Evolutionary conservation across 2,797 vertebrate genomes (phyloP).

Genomic region (Pseudomugil gertrudae): DNA sequence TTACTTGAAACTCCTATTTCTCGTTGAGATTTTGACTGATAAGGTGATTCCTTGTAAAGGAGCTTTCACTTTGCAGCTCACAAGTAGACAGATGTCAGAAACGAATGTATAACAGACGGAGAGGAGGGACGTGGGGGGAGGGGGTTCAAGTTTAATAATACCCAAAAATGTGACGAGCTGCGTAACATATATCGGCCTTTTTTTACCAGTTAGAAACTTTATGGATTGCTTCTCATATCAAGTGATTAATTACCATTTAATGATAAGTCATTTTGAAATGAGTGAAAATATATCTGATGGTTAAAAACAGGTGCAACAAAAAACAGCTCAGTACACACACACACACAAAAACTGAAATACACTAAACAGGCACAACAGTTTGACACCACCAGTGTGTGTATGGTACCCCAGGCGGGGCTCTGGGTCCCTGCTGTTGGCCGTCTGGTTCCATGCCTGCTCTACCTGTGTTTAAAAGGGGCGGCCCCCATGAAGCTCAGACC

Average conservation of each 20-base stretch:
- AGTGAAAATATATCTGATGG: neutral
- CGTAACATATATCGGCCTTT: slow-evolving; percentile 28
- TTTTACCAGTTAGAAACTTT: neutral
- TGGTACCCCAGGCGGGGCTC: slow-evolving; percentile 61
- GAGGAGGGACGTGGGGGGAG: slow-evolving; percentile 45
- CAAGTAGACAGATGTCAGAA: slow-evolving; percentile 82
- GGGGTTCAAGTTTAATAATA: slow-evolving; percentile 75
- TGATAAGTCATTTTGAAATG: neutral
- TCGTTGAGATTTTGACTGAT: slow-evolving; percentile 27
- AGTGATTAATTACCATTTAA: neutral
- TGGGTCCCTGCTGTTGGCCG: slow-evolving; percentile 76
- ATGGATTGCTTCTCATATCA: fast-evolving
- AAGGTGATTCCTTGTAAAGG: slow-evolving; percentile 50
- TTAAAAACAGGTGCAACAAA: slow-evolving; percentile 25
- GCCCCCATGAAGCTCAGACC: slow-evolving; percentile 60
- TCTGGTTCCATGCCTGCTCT: slow-evolving; percentile 80
- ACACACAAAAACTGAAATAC: slow-evolving; percentile 38
- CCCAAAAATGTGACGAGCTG: too few relatives aligned
- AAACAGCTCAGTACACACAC: slow-evolving; percentile 11
- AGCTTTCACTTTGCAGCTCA: slow-evolving; percentile 69
- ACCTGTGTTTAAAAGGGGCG: slow-evolving; percentile 82
- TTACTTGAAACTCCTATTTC: slow-evolving; percentile 17
- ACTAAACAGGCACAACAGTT: slow-evolving; percentile 62
- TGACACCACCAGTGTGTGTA: slow-evolving; percentile 69
- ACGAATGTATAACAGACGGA: slow-evolving; percentile 74